Base-by-base conservation (phyloP, 2,113 vertebrate genomes). In the Dasyprocta punctata region DNA sequence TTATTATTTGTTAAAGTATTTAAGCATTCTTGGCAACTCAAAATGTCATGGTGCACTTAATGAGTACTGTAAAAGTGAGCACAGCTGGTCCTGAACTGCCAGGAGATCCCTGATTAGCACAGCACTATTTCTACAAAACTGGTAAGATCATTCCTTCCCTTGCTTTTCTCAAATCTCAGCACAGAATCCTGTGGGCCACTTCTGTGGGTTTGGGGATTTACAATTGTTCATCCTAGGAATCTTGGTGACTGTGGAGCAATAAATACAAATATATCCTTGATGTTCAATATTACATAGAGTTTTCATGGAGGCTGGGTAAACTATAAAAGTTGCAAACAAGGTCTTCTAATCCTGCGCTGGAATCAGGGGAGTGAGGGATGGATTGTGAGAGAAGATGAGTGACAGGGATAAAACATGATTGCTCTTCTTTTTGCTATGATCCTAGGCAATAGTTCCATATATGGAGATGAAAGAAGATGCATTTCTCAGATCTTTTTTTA, bases 1-100 rank as follows among this genome's bases (percentile, higher is more conserved):
- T 93, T 84, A 54, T 47, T 95, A 73, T 91, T 78, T 86, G 90
- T 90, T 95, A 71, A 91, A 93, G 69, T 67, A 33, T 67, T 85
- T 75, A 77, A 61, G 85, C 56, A 61, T 88, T 89, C 11, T 36
- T 36, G 33, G 87, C 22, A 83, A 54, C 10, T 22, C 54, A 13
- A 60, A 93, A 94, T 87, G 83, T 71, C 26, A 47, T 71, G 26
- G 38, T 82, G 77, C 22, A 54, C 30, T 54, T 41, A 67, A 63
- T n/a, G 56, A 86, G 26, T 81, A 47, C 30, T 7, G 54, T 30
- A 58, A 83, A 96, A 38, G 33, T 78, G 61, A 61, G 47, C 75
- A 63, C n/a, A 47, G 67, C 41, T 94, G 61, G 19, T 67, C 20
- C n/a, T 41, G 77, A 89, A 33, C 61, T 65, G 5, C 61, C 20